Evolutionary conservation across 37 sponge, comb jelly and placozoan species (phyloP), one percentile per base, ranked within the genome.

Genomic region (Beroe ovata): DNA sequence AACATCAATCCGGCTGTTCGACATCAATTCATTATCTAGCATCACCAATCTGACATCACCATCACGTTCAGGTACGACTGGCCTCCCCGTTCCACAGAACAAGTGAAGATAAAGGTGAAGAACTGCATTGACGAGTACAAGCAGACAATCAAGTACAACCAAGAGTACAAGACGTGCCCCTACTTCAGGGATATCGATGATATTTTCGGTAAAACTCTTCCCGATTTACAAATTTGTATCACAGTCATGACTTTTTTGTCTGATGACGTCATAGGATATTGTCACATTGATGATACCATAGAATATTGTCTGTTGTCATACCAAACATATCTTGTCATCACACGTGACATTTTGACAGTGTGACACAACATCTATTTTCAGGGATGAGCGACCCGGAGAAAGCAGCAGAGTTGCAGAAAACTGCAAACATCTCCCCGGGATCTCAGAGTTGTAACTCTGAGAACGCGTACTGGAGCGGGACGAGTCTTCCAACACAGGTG

Each of bases 101-200:
- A 77, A 77, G 84, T 77, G 8, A 77, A 77, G 84, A 77, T 77
- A n/a, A 77, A 77, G 41, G 84, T 77, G 47, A 77, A 77, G 84
- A 77, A 77, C 84, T 77, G 84, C 41, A 77, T 77, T 22, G 84
- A 77, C 54, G 84, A 77, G 23, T 77, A 77, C 84, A 77, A 77
- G 33, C 84, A 77, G 84, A 77, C 84, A 1, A 77, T 77, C 54
- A 77, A 77, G 54, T 77, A 77, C 84, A 77, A 77, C 54, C 84
- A 77, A 35, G 84, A 77, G 28, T 77, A 77, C 84, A 77, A 77
- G 47, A 77, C 84, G 0, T 77, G 84, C 47, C 84, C 84, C 41
- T 77, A 77, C 54, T 77, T 77, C 84, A 30, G 41, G 54, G 69
- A 66, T 33, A 66, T 66, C 30, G 69, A 66, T 37, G 69, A 66